Percentiles rank a stretch among this genome's conserved stretches.
Evolutionary conservation across 1,140 invertebrate species (phyloP).

Genomic region (Aphaenogaster rudis): DNA sequence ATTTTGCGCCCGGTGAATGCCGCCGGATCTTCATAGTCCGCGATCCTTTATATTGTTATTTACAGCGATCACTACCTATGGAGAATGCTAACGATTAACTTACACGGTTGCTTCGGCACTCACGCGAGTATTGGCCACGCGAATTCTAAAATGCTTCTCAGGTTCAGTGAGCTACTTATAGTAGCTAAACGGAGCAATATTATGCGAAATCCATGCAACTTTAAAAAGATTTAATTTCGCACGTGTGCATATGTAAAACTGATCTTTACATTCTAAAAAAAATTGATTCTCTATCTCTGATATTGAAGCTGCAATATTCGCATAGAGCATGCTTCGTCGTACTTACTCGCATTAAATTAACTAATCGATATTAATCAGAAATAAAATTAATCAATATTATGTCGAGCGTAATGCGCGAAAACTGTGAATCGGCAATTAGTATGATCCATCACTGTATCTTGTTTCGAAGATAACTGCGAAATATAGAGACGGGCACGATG

Average conservation of each 20-base stretch:
- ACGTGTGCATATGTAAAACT: not conserved
- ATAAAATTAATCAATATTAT: not conserved
- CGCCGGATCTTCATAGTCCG: not conserved
- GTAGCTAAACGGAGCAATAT: not conserved
- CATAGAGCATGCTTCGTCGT: not conserved
- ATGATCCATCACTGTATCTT: not conserved
- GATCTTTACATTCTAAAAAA: not conserved
- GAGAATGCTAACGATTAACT: not conserved
- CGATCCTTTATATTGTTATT: slow-evolving; percentile 20
- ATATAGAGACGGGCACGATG: not conserved
- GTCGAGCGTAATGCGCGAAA: not conserved
- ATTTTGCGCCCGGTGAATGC: not conserved
- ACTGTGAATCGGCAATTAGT: not conserved
- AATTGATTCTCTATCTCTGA: not conserved
- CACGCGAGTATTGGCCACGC: not conserved
- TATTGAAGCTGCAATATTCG: not conserved
- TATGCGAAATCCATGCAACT: not conserved
- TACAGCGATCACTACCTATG: not conserved
- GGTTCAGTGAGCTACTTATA: not conserved
- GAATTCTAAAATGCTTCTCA: not conserved
- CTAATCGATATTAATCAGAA: not conserved
- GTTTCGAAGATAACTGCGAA: not conserved
- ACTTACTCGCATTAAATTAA: not conserved
- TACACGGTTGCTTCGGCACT: not conserved
- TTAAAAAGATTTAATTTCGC: not conserved